These are phyloP conservation scores for Horisme vitalbata DNA, from an alignment of 2,888 invertebrate genomes.

Conservation along the genomic window DNA sequence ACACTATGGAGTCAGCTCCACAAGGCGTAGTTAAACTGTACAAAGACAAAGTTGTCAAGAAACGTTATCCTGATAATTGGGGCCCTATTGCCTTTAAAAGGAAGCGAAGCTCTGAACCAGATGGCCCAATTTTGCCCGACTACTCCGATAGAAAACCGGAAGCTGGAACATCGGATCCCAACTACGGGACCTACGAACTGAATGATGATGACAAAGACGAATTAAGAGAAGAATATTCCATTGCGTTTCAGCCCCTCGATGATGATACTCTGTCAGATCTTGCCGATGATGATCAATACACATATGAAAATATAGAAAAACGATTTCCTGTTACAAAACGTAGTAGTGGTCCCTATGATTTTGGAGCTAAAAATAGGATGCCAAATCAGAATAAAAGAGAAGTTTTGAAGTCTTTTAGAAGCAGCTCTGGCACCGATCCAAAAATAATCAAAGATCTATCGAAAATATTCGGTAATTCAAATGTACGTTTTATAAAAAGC, in stretches of 20 bases:
- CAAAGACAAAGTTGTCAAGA: conserved; percentile 73
- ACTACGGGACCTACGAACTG: conserved; percentile 63
- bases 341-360: conserved; percentile 74
- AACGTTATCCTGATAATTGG: conserved; percentile 74
- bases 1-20: conserved; percentile 57
- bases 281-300: conserved; percentile 67
- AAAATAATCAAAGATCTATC: conserved; percentile 87
- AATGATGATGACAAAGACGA: conserved; percentile 71
- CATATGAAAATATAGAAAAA: conserved; percentile 76
- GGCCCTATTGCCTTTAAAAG: conserved; percentile 78
- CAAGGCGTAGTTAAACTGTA: conserved; percentile 75
- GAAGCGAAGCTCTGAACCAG: conserved; percentile 70
- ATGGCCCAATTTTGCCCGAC: conserved; percentile 50
- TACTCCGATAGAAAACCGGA: conserved; percentile 56
- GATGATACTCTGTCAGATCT: conserved; percentile 66
- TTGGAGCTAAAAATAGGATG: conserved; percentile 56
- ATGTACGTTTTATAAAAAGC: conserved; percentile 66
- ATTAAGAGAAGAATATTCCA: conserved; percentile 71
- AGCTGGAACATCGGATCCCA: conserved; percentile 48
- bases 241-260: conserved; percentile 76
- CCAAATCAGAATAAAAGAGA: conserved; percentile 60
- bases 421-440: conserved; percentile 85
- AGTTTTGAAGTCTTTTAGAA: conserved; percentile 59
- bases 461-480: conserved; percentile 84
- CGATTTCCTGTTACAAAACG: conserved; percentile 87